Percentiles rank a stretch among this genome's conserved stretches.
Conservation (phyloP, 2,888 invertebrate genomes). For the Chironomus tentans region DNA sequence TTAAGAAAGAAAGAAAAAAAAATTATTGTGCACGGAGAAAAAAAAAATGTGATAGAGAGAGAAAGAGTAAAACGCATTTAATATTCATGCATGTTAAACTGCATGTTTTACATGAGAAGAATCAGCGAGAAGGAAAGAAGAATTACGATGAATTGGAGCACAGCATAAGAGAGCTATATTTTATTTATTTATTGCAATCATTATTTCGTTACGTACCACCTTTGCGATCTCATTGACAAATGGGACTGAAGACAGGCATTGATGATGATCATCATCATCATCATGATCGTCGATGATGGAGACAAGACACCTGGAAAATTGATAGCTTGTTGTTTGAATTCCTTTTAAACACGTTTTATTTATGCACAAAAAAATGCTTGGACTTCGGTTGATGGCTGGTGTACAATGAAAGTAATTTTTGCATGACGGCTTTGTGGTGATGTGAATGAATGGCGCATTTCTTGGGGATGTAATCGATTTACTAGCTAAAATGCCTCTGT, state of each 20-base stretch:
- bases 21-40: neutral
- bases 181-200: no score
- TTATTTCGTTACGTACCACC: neutral
- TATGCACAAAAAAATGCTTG: no score
- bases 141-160: slow-evolving; percentile 20
- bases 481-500: no score
- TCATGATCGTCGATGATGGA: neutral
- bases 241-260: neutral
- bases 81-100: slow-evolving; percentile 17
- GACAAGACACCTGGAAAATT: neutral
- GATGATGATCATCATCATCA: neutral
- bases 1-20: neutral
- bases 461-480: no score
- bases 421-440: no score
- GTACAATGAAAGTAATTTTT: no score
- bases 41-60: no score
- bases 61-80: slow-evolving; percentile 15
- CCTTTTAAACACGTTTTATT: slow-evolving; percentile 11
- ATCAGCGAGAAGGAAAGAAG: neutral
- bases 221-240: slow-evolving; percentile 7
- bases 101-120: slow-evolving; percentile 7
- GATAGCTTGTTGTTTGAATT: neutral
- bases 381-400: no score
- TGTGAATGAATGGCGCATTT: no score
- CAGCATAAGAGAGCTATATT: neutral